Evolutionary conservation across 2,113 vertebrate genomes (phyloP), one percentile per base, ranked within the genome.

Genomic region (Myanophis thanlyinensis): DNA sequence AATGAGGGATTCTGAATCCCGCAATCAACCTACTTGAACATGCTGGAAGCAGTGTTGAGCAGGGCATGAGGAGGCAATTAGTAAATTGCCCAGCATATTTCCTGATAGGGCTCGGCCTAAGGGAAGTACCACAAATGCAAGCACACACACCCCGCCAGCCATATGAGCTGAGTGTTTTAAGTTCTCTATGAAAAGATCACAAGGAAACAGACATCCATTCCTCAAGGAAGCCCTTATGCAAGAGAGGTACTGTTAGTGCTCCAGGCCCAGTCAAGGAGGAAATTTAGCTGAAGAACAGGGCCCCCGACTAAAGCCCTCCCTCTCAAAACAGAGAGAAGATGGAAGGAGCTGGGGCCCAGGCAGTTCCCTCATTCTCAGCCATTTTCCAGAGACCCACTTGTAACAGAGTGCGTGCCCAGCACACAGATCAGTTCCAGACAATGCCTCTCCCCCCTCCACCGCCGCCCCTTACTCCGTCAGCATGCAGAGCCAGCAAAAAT

Each of bases 301-400:
- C 1, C 13, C 13, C 2, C 11, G n/a, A 12, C 73, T 92, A n/a
- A 85, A 85, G 27, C 44, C 67, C 52, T 59, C 54, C 67, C 49
- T 85, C 53, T 86, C 88, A 12, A 23, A 93, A 80, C 53, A 62
- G 53, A 62, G 92, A 86, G 80, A 93, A 93, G 88, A 51, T 86
- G 80, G 92, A 93, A 93, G 53, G 92, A 62, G n/a, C 88, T 86
- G 88, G 92, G 88, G 88, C 88, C 92, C 88, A 93, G 80, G 53
- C 88, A n/a, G 20, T 90, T 62, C 92, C 48, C 88, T 86, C 88
- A 51, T 84, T 90, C 92, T 90, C 92, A 86, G 88, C 88, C 80
- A 90, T 90, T 93, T 93, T 90, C 93, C 85, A 89, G 93, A 93
- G 86, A 91, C 90, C 93, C 93, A 91, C 90, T 91, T 91, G 90